Evolutionary conservation across 2,888 invertebrate genomes (phyloP).

Genomic region (Stenodera caucasica): DNA sequence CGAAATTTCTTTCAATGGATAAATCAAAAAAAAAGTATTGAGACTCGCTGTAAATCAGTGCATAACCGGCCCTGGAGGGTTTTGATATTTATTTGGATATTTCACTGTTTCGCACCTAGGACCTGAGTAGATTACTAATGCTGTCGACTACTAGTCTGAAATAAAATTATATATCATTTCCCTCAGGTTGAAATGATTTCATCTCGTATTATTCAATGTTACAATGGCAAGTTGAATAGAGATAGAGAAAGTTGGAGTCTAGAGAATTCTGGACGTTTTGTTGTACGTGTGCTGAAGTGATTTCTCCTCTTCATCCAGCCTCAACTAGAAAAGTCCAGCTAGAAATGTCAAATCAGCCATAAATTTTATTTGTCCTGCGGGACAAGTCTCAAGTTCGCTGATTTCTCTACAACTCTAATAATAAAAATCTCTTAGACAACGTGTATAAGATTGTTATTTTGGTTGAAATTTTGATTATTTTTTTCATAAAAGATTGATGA

Average conservation of each 20-base stretch:
- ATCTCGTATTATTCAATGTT: background rate
- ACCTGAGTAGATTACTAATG: constrained; percentile 40
- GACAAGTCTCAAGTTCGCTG: constrained; percentile 40
- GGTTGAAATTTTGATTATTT: constrained; percentile 18
- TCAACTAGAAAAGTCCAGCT: constrained; percentile 43
- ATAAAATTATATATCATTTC: constrained; percentile 33
- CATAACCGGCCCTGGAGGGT: constrained; percentile 32
- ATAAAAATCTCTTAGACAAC: constrained; percentile 9
- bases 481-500: constrained; percentile 41
- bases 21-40: constrained; percentile 17
- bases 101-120: constrained; percentile 42
- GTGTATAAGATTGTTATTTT: background rate
- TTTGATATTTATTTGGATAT: constrained; percentile 38
- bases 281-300: constrained; percentile 28
- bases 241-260: background rate
- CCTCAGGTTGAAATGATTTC: constrained; percentile 8
- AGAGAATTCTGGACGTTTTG: constrained; percentile 7
- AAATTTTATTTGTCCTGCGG: constrained; percentile 61
- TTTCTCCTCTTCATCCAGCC: constrained; percentile 16
- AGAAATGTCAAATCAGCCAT: constrained; percentile 60
- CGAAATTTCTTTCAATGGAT: constrained; percentile 12
- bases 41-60: constrained; percentile 16
- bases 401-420: constrained; percentile 11
- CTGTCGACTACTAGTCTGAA: constrained; percentile 27
- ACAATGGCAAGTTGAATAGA: background rate